These are phyloP conservation scores for Eospalax fontanierii DNA, from an alignment of 2,797 vertebrate species.

Conservation along the genomic window DNA sequence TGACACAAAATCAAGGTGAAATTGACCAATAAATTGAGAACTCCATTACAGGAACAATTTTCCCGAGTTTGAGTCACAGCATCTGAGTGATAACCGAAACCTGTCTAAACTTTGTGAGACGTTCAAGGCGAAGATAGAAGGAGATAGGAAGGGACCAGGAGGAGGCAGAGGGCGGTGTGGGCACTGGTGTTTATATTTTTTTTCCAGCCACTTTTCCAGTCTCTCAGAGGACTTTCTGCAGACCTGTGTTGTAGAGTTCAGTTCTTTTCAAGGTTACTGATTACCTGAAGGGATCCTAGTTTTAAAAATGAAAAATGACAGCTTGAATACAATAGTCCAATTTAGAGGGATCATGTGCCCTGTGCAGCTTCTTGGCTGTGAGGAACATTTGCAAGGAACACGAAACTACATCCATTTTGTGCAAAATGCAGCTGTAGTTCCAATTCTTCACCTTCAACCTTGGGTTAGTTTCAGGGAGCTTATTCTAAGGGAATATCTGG, in stretches of 20 bases:
- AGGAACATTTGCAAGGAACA: neutral
- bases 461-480: neutral
- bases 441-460: neutral
- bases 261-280: constrained; percentile 82
- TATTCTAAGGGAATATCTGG: neutral
- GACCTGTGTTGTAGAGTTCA: constrained; percentile 61
- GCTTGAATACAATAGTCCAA: constrained; percentile 74
- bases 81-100: constrained; percentile 80
- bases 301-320: constrained; percentile 83
- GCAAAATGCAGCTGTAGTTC: neutral
- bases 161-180: neutral
- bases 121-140: constrained; percentile 70
- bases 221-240: constrained; percentile 60
- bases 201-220: constrained; percentile 68
- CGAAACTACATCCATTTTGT: neutral
- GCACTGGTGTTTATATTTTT: constrained; percentile 56
- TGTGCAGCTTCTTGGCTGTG: neutral
- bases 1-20: constrained; percentile 87
- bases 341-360: constrained; percentile 44
- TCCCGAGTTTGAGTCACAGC: constrained; percentile 71
- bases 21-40: constrained; percentile 87
- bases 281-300: constrained; percentile 80
- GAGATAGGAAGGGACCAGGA: neutral
- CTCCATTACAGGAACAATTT: constrained; percentile 86
- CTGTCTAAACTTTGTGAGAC: constrained; percentile 82